A percentile compares a stretch with the other conserved stretches of the same genome.
These are phyloP conservation scores for Arbacia lixula DNA, from an alignment of 53 echinoderm and acorn worm species.

Conservation along the genomic window DNA sequence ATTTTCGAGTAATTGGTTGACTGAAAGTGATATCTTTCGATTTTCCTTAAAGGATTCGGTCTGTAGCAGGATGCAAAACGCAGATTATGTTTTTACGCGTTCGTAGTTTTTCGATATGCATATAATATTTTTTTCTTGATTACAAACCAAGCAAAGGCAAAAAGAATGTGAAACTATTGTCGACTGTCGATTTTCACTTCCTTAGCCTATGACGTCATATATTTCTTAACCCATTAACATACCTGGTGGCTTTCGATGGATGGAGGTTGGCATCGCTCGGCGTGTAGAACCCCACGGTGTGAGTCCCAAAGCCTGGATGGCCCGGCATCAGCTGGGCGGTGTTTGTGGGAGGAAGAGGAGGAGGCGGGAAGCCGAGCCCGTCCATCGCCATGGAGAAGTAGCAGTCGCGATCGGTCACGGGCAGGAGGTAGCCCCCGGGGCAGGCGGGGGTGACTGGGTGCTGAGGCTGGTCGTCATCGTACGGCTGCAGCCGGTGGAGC, in stretches of 20 bases:
- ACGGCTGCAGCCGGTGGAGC: neutral
- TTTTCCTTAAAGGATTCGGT: no score
- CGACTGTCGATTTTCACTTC: no score
- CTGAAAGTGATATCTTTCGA: no score
- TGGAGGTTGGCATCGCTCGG: neutral
- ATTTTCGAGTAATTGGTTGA: no score
- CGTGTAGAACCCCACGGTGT: neutral
- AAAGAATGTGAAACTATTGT: no score
- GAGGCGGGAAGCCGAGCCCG: neutral
- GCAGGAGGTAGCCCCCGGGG: neutral
- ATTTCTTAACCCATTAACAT: no score
- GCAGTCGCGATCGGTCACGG: slow-evolving; percentile 1
- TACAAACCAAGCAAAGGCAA: no score
- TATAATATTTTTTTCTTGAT: no score
- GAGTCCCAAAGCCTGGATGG: neutral
- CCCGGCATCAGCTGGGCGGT: neutral
- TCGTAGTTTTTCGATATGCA: no score
- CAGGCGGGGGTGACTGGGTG: neutral
- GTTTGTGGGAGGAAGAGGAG: neutral
- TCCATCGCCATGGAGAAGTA: neutral
- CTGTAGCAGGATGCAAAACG: no score
- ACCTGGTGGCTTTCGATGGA: neutral
- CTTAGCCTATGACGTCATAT: no score
- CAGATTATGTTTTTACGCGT: no score
- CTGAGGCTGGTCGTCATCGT: neutral